Evolutionary conservation across 2,797 vertebrate genomes (phyloP).

Genomic region (Premnoplex brunnescens): DNA sequence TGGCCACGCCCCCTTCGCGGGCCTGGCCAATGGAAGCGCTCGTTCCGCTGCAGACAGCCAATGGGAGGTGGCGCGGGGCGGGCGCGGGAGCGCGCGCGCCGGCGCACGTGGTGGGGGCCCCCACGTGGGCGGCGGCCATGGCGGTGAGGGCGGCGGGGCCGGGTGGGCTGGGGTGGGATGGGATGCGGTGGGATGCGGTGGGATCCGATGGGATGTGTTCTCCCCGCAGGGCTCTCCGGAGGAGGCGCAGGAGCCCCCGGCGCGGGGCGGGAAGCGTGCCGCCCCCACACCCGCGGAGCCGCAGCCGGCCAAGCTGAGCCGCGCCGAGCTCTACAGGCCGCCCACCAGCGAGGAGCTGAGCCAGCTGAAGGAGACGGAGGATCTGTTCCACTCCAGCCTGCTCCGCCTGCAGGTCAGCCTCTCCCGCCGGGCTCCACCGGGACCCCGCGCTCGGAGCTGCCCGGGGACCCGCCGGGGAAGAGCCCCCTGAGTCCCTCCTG

Average conservation of each 20-base stretch:
- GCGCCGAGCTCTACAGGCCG: conserved; percentile 87
- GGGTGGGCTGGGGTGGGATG: rapidly evolving
- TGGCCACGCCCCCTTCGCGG: neutral
- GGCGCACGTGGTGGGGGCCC: neutral
- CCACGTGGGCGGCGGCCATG: neutral
- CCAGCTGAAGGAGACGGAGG: conserved; percentile 91
- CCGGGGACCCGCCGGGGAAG: rapidly evolving
- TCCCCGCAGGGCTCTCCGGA: neutral
- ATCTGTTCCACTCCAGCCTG: conserved; percentile 92
- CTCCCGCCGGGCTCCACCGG: too few species aligned
- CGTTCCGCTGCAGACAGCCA: rapidly evolving
- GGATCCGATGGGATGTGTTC: neutral
- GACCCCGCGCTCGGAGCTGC: rapidly evolving
- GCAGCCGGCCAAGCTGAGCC: conserved; percentile 84
- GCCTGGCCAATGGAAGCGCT: neutral
- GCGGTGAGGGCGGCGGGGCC: neutral
- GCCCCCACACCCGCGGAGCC: conserved; percentile 21
- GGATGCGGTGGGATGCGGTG: neutral
- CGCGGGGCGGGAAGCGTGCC: neutral
- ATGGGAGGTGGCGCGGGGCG: neutral
- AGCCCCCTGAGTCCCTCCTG: neutral
- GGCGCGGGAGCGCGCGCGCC: neutral
- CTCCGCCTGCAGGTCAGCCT: conserved; percentile 91
- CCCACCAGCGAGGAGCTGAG: conserved; percentile 91
- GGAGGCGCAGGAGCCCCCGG: neutral